Percentiles rank a stretch among this genome's conserved stretches.
Evolutionary conservation across 2,797 vertebrate species (phyloP).

Genomic region (Cuniculus paca): DNA sequence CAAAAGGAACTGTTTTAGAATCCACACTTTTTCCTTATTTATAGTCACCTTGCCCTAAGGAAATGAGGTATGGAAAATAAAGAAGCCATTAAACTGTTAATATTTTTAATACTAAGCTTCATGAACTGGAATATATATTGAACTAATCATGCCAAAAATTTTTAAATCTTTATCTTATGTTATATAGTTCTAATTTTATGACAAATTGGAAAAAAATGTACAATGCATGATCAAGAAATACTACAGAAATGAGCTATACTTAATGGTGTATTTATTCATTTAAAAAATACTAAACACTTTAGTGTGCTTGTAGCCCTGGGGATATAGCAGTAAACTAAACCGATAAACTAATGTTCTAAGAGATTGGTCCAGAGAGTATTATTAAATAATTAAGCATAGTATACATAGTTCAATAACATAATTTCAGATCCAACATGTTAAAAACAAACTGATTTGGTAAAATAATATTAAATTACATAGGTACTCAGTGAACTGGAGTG

Average conservation of each 20-base stretch:
- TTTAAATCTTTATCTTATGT: neutral
- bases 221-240: neutral
- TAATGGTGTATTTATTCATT: constrained; percentile 35
- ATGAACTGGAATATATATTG: neutral
- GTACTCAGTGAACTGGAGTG: neutral
- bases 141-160: neutral
- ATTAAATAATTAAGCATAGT: constrained; percentile 59
- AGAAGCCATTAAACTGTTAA: neutral
- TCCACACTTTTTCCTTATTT: constrained; percentile 3
- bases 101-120: constrained; percentile 11
- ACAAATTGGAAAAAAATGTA: constrained; percentile 29
- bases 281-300: constrained; percentile 35
- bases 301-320: neutral
- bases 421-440: neutral
- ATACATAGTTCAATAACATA: neutral
- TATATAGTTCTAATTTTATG: constrained; percentile 35
- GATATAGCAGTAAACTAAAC: neutral
- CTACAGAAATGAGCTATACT: neutral
- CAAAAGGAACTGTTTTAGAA: neutral
- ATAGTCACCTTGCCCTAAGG: neutral
- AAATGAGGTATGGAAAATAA: constrained; percentile 30
- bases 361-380: neutral
- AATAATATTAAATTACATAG: constrained; percentile 17
- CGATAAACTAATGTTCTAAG: neutral
- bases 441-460: constrained; percentile 57